phyloP scores from a whole-genome alignment of 1,140 invertebrate species.

The Ips typographus region DNA sequence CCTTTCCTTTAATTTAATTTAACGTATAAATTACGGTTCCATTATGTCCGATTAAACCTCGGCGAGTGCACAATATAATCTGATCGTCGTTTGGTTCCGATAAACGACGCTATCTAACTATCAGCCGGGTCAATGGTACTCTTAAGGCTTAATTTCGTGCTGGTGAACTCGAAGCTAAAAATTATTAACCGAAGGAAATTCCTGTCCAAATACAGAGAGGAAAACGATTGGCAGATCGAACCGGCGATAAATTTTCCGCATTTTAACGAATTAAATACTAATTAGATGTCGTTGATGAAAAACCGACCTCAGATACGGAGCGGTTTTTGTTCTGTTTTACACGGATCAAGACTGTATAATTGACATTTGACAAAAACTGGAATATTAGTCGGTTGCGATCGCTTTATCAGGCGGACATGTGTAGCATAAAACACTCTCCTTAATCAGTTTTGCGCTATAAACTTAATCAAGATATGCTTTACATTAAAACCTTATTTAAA shows the following conservation, averaged over 20 bases:
- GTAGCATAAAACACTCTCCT: too few species aligned
- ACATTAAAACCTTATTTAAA: too few species aligned
- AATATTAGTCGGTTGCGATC: neutral
- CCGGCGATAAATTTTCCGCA: conserved; percentile 2
- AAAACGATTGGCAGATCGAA: too few species aligned
- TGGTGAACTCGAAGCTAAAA: too few species aligned
- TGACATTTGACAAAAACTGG: conserved; percentile 2
- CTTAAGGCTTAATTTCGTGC: too few species aligned
- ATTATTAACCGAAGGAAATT: too few species aligned
- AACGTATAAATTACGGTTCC: neutral
- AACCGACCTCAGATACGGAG: neutral
- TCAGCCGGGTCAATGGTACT: neutral
- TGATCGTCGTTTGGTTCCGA: neutral
- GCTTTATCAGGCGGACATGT: neutral
- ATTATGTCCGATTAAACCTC: conserved; percentile 1
- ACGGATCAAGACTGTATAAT: neutral
- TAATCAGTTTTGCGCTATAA: too few species aligned
- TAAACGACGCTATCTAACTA: neutral
- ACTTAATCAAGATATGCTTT: too few species aligned
- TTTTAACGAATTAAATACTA: conserved; percentile 7
- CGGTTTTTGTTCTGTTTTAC: neutral
- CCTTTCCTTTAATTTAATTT: neutral
- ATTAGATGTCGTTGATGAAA: neutral
- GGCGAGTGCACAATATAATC: neutral
- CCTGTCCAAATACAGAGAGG: too few species aligned